Percentiles rank a stretch among this genome's conserved stretches.
These are phyloP conservation scores for Melopsittacus undulatus DNA, from an alignment of 2,797 vertebrate genomes.

Conservation along the genomic window DNA sequence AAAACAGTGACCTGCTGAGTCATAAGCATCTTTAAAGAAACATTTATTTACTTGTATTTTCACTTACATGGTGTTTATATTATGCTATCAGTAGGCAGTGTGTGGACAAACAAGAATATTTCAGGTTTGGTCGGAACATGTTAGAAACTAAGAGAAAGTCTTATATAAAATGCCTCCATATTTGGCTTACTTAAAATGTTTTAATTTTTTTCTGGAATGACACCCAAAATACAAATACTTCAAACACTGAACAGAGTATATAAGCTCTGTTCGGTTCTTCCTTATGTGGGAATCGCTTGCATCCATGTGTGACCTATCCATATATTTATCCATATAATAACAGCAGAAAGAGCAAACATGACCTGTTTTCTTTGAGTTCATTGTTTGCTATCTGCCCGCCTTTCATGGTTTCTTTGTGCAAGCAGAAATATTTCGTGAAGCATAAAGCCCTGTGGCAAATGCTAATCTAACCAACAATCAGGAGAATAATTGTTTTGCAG, in stretches of 20 bases:
- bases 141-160: not conserved
- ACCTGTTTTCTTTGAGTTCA: slow-evolving; percentile 11
- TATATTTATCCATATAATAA: not conserved
- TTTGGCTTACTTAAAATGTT: not conserved
- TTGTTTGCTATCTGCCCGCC: not conserved
- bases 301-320: not conserved
- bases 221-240: not conserved
- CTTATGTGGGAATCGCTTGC: not conserved
- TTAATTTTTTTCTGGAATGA: not conserved
- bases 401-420: slow-evolving; percentile 26
- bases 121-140: not conserved
- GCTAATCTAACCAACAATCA: slow-evolving; percentile 66
- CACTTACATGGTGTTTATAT: not conserved
- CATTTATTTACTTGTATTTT: slow-evolving; percentile 10
- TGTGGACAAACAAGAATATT: not conserved
- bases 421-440: slow-evolving; percentile 59
- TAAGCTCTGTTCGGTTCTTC: not conserved
- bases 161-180: not conserved
- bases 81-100: not conserved
- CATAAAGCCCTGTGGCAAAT: slow-evolving; percentile 63
- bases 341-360: not conserved
- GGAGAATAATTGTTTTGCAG: slow-evolving; percentile 67
- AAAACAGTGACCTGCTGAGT: slow-evolving; percentile 34
- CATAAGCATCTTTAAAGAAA: slow-evolving; percentile 3
- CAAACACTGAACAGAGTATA: not conserved